Evolutionary conservation across 2,888 invertebrate species (phyloP).

Genomic region (Plemyria rubiginata): DNA sequence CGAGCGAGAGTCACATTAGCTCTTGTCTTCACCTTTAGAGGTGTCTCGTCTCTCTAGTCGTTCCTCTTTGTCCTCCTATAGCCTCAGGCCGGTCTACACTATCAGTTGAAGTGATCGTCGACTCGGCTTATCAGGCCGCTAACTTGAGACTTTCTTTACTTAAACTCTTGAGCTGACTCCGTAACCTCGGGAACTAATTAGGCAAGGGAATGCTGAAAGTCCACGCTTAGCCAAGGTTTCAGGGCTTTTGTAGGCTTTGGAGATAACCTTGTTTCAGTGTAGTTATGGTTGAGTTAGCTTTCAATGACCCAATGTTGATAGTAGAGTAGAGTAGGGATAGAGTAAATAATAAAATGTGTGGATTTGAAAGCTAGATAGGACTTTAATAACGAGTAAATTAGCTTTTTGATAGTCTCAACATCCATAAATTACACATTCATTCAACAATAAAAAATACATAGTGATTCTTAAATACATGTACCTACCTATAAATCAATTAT

Average conservation of each 20-base stretch:
- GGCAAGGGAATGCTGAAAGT: conserved; percentile 14
- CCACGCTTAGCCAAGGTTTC: neutral
- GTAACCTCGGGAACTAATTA: conserved; percentile 37
- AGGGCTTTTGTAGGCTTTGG: conserved; percentile 5
- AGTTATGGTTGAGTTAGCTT: neutral
- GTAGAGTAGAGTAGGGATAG: neutral
- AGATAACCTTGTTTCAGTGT: neutral
- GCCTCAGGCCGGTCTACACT: conserved; percentile 29
- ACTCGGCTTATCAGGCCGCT: conserved; percentile 29
- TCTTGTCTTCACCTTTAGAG: too few relatives aligned
- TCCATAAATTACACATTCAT: too few relatives aligned
- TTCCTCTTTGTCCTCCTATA: conserved; percentile 18
- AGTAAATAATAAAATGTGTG: too few relatives aligned
- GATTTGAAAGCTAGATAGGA: too few relatives aligned
- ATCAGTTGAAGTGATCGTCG: conserved; percentile 38
- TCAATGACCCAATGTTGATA: neutral
- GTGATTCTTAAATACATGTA: too few relatives aligned
- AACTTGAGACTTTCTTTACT: conserved; percentile 39
- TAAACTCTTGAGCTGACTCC: conserved; percentile 33
- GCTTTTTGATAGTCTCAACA: too few relatives aligned
- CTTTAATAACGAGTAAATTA: too few relatives aligned
- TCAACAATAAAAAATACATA: too few relatives aligned
- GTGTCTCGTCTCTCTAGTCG: conserved; percentile 8
- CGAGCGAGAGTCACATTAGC: too few relatives aligned
- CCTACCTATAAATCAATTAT: too few relatives aligned